phyloP scores from a whole-genome alignment of 2,888 invertebrate species.

The Chirona hameri region DNA sequence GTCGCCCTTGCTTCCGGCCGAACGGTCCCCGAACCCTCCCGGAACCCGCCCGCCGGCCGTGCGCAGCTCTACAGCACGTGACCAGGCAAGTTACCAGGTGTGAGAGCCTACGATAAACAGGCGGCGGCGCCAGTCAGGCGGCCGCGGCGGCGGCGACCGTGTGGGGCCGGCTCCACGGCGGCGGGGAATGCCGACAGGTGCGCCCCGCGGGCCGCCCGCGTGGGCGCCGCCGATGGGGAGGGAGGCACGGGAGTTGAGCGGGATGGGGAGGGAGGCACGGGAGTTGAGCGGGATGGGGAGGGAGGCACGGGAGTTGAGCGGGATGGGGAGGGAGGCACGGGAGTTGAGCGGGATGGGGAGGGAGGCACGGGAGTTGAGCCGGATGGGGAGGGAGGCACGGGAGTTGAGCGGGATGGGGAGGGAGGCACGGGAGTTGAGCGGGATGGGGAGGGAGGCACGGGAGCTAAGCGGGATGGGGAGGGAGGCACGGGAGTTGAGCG shows the following conservation, averaged over 20 bases:
- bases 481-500: background rate
- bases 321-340: background rate
- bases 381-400: no score
- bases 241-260: background rate
- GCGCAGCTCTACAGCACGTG: background rate
- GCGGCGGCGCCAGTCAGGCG: background rate
- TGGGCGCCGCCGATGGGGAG: background rate
- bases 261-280: background rate
- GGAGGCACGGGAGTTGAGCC: no score
- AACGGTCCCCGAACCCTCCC: no score
- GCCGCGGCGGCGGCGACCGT: background rate
- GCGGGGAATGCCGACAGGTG: slow-evolving; percentile 12
- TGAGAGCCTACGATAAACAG: background rate
- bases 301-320: no score
- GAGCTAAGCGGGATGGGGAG: background rate
- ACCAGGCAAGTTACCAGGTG: slow-evolving; percentile 7
- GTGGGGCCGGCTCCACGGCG: background rate
- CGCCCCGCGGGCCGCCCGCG: background rate
- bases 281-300: no score
- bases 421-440: background rate
- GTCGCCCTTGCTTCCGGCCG: no score
- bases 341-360: no score
- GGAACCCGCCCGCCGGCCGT: background rate
- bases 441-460: no score
- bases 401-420: background rate